A percentile compares a stretch with the other conserved stretches of the same genome.
phyloP scores from a whole-genome alignment of 2,113 vertebrate genomes.

The Blennius ocellaris region DNA sequence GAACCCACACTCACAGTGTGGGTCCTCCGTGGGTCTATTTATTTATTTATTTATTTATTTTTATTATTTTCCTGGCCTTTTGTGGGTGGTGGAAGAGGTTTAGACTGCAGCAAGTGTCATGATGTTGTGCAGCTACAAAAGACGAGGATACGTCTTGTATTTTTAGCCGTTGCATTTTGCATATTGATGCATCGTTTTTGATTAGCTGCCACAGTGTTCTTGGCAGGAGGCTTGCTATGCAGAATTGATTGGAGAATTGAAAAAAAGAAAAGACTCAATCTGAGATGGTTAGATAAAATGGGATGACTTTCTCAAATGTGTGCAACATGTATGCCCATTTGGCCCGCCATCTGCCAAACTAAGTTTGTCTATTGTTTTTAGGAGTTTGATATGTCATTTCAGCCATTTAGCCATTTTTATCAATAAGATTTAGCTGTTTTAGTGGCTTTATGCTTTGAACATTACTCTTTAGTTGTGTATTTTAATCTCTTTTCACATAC shows the following conservation, averaged over 20 bases:
- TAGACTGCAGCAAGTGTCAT: conserved; percentile 28
- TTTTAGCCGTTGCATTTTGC: conserved; percentile 36
- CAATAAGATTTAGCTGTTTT: too few relatives aligned
- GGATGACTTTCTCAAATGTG: background rate
- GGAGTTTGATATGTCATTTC: too few relatives aligned
- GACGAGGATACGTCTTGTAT: conserved; percentile 4
- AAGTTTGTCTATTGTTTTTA: too few relatives aligned
- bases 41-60: too few relatives aligned
- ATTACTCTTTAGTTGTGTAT: too few relatives aligned
- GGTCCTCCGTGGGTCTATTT: conserved; percentile 29
- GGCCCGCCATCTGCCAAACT: too few relatives aligned
- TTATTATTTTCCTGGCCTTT: conserved; percentile 34
- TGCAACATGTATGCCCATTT: too few relatives aligned
- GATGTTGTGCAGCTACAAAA: conserved; percentile 31
- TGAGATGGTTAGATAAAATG: background rate
- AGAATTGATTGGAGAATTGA: background rate
- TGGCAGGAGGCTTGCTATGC: background rate
- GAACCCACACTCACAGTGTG: conserved; percentile 37
- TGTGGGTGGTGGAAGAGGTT: conserved; percentile 36
- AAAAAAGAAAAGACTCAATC: background rate
- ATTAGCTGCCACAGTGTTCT: background rate
- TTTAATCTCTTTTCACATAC: too few relatives aligned
- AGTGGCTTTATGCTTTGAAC: too few relatives aligned
- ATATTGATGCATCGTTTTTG: background rate
- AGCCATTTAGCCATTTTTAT: too few relatives aligned